Evolutionary conservation across 2,113 vertebrate species (phyloP).

Genomic region (Bubo blakistoni): DNA sequence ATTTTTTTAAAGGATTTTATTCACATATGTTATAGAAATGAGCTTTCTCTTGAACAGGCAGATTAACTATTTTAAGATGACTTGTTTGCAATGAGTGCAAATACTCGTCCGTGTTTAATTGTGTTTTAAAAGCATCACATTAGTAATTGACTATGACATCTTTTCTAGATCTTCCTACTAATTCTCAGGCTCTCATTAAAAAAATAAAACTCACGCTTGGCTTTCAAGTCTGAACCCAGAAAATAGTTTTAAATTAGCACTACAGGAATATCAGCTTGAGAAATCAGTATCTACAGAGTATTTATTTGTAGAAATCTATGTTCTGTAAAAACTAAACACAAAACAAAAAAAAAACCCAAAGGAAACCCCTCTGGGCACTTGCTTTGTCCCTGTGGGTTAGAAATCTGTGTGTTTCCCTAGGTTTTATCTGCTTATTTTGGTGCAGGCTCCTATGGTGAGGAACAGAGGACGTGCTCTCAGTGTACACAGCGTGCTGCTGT

Average conservation of each 20-base stretch:
- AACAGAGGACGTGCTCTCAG: neutral
- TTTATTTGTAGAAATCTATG: neutral
- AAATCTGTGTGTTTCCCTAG: neutral
- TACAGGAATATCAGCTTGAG: neutral
- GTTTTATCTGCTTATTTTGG: neutral
- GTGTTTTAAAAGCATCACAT: neutral
- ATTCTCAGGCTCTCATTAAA: neutral
- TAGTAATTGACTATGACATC: neutral
- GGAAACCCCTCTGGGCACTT: neutral
- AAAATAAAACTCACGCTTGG: neutral
- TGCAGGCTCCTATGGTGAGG: fast-evolving
- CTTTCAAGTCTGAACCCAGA: neutral
- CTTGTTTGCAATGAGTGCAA: neutral
- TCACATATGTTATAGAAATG: neutral
- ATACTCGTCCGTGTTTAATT: neutral
- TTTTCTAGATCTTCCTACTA: neutral
- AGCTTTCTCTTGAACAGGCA: neutral
- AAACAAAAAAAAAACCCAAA: neutral
- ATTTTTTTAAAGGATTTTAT: neutral
- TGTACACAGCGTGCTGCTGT: fast-evolving
- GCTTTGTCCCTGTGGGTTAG: neutral
- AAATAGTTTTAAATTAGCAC: neutral
- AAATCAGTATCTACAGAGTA: neutral
- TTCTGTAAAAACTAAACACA: neutral
- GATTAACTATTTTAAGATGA: neutral